Base-by-base conservation (phyloP, 2,888 invertebrate genomes). In the Apodemia mormo region DNA sequence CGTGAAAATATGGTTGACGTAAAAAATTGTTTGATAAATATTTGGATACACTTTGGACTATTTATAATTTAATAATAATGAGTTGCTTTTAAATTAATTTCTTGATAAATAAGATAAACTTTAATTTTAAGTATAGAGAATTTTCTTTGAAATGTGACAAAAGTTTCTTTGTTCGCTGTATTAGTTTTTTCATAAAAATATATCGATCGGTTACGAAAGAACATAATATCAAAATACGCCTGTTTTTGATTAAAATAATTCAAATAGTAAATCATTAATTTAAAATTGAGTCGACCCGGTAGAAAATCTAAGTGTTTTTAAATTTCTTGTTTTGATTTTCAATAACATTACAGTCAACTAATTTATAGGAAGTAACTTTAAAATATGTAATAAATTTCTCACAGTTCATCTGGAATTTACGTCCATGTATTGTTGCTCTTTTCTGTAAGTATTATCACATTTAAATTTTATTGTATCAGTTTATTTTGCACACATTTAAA, bases 401-500 rank as follows among this genome's bases (percentile, higher is more conserved):
- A 70, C 71, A 71, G 75, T 74, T 72, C 71, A 71, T 71, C 74
- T 75, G 75, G 77, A 80, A 77, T 76, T 79, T 73, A 86, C 88
- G 87, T 92, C 93, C 89, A 94, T 94, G 94, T 93, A 93, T 91
- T 94, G 94, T 93, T 94, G 94, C 83, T 94, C 94, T 74, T 91
- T 93, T 80, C 91, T 94, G 94, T 94, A 81, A 94, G 94, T 94
- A 82, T 77, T 75, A 72, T 10, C 45, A 45, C 12, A 45, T 12
- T 45, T 45, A 12, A 45, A 12, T 14, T 45, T 45, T 12, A 45
- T 12, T 12, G 12, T 12, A 45, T 45, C 2, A 12, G 12, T 45
- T 12, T 45, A 45, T 45, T 45, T 45, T 45, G 10, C 45, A 45
- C 12, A 45, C 12, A 45, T 12, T 22, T n/a, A n/a, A 45, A 45